Base-by-base conservation (phyloP, 2,888 invertebrate genomes). In the Andrena minutula region DNA sequence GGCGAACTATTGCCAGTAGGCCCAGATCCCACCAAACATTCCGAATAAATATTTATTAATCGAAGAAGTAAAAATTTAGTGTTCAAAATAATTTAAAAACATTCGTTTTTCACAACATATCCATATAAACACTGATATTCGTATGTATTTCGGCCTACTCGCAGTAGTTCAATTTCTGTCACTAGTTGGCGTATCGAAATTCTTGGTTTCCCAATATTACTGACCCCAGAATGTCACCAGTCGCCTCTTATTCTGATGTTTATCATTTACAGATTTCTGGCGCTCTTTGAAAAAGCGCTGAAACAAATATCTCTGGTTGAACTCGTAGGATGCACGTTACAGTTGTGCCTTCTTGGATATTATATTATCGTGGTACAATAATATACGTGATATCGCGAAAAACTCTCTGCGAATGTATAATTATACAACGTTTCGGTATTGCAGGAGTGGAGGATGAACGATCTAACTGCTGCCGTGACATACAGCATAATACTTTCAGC, bases 321-420 rank as follows among this genome's bases (percentile, higher is more conserved):
- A 47, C 30, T 66, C 2, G n/a, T 92, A 4, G 92, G 92, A 2
- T 92, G 92, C 60, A 92, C 91, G 0, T 64, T 93, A 75, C 88
- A 89, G 58, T 90, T 92, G 30, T 93, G 93, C 74, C 89, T 92
- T 16, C 86, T 93, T 6, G 93, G 91, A 75, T 93, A 92, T 85
- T 92, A 91, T 71, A 86, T 89, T 69, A 89, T 93, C 35, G 87
- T 85, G 90, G 93, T 92, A 90, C 28, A 79, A 20, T 23, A 10
- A 10, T 26, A 56, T 20, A n/a, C 7, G n/a, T 12, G 2, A 32
- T 10, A 41, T 16, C 41, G 1, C 5, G 41, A 16, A 16, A 4
- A 0, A 16, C 16, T 41, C 41, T 41, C 41, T 5, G 4, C 16
- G 1, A 16, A 41, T 41, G 16, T 16, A 41, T 41, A 16, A 16